A percentile compares a stretch with the other conserved stretches of the same genome.
Conservation (phyloP, 37 sponge, comb jelly and placozoan species). For the Axinella damicornis region DNA sequence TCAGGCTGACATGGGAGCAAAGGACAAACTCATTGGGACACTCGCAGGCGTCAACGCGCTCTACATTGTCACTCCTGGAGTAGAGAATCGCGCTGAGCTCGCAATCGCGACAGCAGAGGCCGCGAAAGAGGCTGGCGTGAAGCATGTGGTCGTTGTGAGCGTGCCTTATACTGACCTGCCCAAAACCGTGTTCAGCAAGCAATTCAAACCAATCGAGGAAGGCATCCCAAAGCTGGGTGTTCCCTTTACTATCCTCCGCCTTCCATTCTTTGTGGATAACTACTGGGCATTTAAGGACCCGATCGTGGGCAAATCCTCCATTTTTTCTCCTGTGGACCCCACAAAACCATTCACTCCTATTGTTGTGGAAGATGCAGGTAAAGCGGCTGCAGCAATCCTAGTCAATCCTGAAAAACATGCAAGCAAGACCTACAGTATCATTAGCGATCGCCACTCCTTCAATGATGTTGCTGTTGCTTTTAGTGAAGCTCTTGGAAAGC, state of each 20-base stretch:
- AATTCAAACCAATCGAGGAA: slow-evolving; percentile 45
- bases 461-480: slow-evolving; percentile 41
- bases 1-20: slow-evolving; percentile 53
- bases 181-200: slow-evolving; percentile 44
- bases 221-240: slow-evolving; percentile 49
- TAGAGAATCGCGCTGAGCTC: slow-evolving; percentile 51
- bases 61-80: slow-evolving; percentile 64
- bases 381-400: slow-evolving; percentile 56
- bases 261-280: slow-evolving; percentile 62
- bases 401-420: slow-evolving; percentile 27
- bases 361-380: slow-evolving; percentile 44
- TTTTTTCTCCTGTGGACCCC: slow-evolving; percentile 55
- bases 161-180: slow-evolving; percentile 34
- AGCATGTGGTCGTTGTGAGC: slow-evolving; percentile 40
- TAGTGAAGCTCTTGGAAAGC: slow-evolving; percentile 42
- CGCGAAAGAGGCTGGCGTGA: slow-evolving; percentile 72
- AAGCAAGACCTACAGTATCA: slow-evolving; percentile 49
- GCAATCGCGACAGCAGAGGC: slow-evolving; percentile 50
- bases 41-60: slow-evolving; percentile 71
- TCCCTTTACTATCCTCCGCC: slow-evolving; percentile 59
- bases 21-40: slow-evolving; percentile 12
- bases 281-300: slow-evolving; percentile 38
- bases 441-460: slow-evolving; percentile 59
- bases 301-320: slow-evolving; percentile 6
- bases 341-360: slow-evolving; percentile 29